Conservation (phyloP, 2,888 invertebrate species). For the Lycophotia porphyrea region DNA sequence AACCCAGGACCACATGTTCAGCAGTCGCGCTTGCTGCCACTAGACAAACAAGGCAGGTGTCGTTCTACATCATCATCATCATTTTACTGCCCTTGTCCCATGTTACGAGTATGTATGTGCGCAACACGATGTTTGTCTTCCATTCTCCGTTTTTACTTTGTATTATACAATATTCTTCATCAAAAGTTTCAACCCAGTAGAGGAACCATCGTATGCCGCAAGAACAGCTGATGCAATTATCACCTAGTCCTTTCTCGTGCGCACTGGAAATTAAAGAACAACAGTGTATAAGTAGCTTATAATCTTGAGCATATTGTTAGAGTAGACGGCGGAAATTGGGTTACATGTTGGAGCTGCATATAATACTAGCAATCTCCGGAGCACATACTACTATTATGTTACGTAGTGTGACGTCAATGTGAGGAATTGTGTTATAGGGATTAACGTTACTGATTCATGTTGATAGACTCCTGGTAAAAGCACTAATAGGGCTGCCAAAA, state of each 20-base stretch:
- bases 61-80: not conserved
- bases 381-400: not conserved
- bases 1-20: too few relatives aligned
- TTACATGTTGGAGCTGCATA: conserved; percentile 15
- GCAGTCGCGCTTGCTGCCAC: not conserved
- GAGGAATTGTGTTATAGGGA: not conserved
- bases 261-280: conserved; percentile 16
- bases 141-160: too few relatives aligned
- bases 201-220: not conserved
- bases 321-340: conserved; percentile 11
- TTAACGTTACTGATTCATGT: not conserved
- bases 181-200: not conserved
- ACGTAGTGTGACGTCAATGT: not conserved
- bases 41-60: not conserved
- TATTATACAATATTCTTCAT: not conserved
- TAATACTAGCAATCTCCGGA: conserved; percentile 28
- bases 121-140: too few relatives aligned
- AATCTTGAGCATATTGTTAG: conserved; percentile 24
- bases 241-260: not conserved
- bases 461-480: not conserved
- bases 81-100: too few relatives aligned
- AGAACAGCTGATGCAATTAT: not conserved
- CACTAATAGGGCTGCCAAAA: not conserved
- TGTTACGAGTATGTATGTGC: too few relatives aligned
- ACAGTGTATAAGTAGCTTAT: conserved; percentile 10